Evolutionary conservation across 2,113 vertebrate genomes (phyloP).

Genomic region (Nyctereutes procyonoides): DNA sequence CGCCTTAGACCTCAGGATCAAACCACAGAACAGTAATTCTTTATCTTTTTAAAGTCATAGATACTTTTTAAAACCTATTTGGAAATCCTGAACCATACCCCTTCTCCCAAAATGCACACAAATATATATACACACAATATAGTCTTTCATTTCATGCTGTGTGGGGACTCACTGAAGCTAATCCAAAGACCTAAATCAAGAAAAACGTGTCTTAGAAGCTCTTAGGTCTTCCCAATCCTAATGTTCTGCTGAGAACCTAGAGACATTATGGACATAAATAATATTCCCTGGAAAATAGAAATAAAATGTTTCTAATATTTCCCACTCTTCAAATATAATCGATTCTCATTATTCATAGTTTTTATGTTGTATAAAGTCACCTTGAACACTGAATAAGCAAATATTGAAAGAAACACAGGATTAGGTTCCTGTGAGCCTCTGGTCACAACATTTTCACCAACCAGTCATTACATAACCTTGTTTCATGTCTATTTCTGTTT

Average conservation of each 20-base stretch:
- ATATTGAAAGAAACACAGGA: not conserved
- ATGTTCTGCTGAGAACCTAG: not conserved
- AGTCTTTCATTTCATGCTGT: not conserved
- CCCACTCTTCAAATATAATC: not conserved
- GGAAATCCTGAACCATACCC: not conserved
- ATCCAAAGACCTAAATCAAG: not conserved
- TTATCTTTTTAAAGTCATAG: not conserved
- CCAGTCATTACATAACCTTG: not conserved
- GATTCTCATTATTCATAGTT: not conserved
- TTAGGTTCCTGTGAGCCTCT: not conserved
- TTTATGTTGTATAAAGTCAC: not conserved
- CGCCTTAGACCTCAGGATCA: not conserved
- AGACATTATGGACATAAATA: not conserved
- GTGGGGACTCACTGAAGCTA: not conserved
- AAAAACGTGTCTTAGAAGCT: not conserved
- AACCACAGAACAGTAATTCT: not conserved
- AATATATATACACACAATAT: not conserved
- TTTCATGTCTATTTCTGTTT: not conserved
- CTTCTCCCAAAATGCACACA: not conserved
- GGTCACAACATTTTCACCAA: not conserved
- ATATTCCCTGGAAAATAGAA: not conserved
- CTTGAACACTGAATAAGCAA: not conserved
- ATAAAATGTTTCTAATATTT: slow-evolving; percentile 16
- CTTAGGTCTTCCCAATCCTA: not conserved
- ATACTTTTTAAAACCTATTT: not conserved